phyloP scores from a whole-genome alignment of 2,797 vertebrate genomes.

The Sebastes elongatus region DNA sequence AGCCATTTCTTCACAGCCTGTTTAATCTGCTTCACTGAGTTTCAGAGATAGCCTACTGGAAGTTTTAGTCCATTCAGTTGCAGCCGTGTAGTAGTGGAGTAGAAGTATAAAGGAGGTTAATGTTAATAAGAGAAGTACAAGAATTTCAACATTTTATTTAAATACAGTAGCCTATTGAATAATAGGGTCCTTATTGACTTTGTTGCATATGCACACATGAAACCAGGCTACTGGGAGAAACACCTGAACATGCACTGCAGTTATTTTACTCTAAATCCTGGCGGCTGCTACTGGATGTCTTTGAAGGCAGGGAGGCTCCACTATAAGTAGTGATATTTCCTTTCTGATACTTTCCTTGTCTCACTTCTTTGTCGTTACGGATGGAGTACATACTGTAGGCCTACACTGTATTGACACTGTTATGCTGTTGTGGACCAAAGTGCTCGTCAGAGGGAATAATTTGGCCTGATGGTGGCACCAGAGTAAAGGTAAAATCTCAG shows the following conservation, averaged over 20 bases:
- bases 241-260: background rate
- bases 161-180: background rate
- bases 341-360: background rate
- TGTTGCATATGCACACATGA: background rate
- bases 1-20: background rate
- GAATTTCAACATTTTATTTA: background rate
- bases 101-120: background rate
- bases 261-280: background rate
- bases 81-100: background rate
- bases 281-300: background rate
- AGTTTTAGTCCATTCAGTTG: background rate
- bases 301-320: background rate
- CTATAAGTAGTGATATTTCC: background rate
- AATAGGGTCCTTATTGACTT: background rate
- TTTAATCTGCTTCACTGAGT: background rate
- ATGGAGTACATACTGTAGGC: background rate
- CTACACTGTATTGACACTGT: background rate
- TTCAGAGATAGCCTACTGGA: background rate
- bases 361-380: background rate
- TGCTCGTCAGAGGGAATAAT: background rate
- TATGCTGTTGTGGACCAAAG: background rate
- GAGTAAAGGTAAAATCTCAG: background rate
- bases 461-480: background rate
- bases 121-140: too few relatives aligned
- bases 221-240: background rate